Evolutionary conservation across 2,113 vertebrate genomes (phyloP), one percentile per base, ranked within the genome.

Genomic region (Leptosomus discolor): DNA sequence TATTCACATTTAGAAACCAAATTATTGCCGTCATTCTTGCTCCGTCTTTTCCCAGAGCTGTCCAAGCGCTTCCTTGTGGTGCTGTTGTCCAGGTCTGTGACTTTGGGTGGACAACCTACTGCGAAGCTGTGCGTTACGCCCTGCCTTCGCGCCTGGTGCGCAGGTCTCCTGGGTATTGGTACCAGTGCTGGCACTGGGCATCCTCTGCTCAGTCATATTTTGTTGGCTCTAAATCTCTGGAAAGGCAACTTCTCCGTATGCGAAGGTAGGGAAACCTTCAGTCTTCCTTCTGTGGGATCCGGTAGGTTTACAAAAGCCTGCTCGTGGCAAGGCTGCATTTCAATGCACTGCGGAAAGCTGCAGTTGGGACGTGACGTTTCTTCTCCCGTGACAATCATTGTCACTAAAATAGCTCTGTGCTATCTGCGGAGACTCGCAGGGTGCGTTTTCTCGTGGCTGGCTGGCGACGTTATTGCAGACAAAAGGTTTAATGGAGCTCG

Each of bases 31-130:
- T 60, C 5, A 1, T 54, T 46, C 39, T 69, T 54, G 4, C 15
- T 56, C 19, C 0, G 0, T 19, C 37, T 92, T 67, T 63, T 30
- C 65, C 51, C 21, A 12, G 54, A 15, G 41, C 19, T 51, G 26
- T 43, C 57, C 0, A 0, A 27, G 30, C 12, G 5, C 24, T 46
- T 86, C 61, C 54, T 8, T 6, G 50, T 1, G 2, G 15, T n/a
- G 36, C 32, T 51, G 48, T 23, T 74, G 4, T 50, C 56, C 29
- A 20, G 11, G 19, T 23, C 26, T 7, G 11, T 68, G 75, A 3
- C 19, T 37, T 10, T 3, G 6, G 15, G 7, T 36, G 51, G 17
- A 5, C 10, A 39, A 4, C 19, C 45, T 70, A 36, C 34, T 43
- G 24, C 24, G 53, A 19, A 34, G 4, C n/a, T 68, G 14, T 3